Evolutionary conservation across 2,888 invertebrate species (phyloP).

Genomic region (Ormyrus rosae): DNA sequence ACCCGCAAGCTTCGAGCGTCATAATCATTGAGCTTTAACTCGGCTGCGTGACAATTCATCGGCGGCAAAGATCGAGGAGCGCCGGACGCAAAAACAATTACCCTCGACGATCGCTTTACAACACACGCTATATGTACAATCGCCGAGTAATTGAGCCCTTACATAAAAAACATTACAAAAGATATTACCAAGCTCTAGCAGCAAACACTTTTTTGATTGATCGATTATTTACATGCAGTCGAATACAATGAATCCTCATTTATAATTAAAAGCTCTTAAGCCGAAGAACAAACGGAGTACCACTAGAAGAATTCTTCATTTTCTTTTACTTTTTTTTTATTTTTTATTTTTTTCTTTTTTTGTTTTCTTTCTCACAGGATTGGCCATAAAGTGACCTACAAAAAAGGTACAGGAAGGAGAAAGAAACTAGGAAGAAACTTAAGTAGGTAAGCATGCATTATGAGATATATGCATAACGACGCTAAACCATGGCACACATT

Average conservation of each 20-base stretch:
- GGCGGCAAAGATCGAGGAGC: background rate
- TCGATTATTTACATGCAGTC: conserved; percentile 53
- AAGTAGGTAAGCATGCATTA: conserved; percentile 47
- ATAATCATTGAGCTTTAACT: background rate
- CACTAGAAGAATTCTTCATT: conserved; percentile 43
- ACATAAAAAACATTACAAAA: conserved; percentile 25
- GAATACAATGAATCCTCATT: conserved; percentile 35
- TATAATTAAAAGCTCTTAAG: conserved; percentile 40
- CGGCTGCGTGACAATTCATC: conserved; percentile 18
- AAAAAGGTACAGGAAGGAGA: conserved; percentile 1
- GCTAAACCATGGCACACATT: conserved; percentile 56
- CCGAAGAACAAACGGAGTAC: conserved; percentile 44
- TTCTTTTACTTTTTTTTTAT: conserved; percentile 37
- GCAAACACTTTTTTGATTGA: conserved; percentile 19
- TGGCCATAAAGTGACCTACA: background rate
- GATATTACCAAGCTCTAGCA: conserved; percentile 42
- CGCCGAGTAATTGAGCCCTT: conserved; percentile 22
- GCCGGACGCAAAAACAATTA: background rate
- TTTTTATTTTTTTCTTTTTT: conserved; percentile 39
- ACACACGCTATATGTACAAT: conserved; percentile 45
- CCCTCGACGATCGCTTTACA: conserved; percentile 20
- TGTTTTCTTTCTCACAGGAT: conserved; percentile 15
- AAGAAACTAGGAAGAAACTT: conserved; percentile 39
- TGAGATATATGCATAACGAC: conserved; percentile 43
- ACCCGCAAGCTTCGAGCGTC: conserved; percentile 21